Conservation (phyloP, 2,888 invertebrate genomes). For the Anthoptus insignis region DNA sequence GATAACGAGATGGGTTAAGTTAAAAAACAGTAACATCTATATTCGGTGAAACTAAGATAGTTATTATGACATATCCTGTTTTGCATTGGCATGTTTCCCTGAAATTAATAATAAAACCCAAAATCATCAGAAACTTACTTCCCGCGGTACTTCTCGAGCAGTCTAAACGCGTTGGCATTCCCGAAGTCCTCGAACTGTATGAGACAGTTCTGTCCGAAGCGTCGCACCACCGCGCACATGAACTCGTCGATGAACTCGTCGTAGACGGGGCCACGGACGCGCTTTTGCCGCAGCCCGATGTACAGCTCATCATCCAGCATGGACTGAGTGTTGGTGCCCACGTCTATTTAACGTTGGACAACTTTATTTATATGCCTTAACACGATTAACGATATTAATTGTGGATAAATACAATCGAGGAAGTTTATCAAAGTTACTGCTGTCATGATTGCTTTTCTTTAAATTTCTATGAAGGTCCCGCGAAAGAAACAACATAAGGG, state of each 20-base stretch:
- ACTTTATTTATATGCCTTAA: not conserved
- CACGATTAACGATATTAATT: too few relatives aligned
- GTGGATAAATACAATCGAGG: too few relatives aligned
- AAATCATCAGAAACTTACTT: slow-evolving; percentile 77
- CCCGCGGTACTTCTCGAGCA: slow-evolving; percentile 96
- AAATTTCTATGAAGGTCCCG: too few relatives aligned
- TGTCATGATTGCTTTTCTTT: too few relatives aligned
- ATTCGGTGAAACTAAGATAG: too few relatives aligned
- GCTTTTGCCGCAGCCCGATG: slow-evolving; percentile 95
- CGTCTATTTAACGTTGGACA: slow-evolving; percentile 82
- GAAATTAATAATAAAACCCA: too few relatives aligned
- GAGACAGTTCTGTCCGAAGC: slow-evolving; percentile 95
- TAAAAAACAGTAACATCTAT: too few relatives aligned
- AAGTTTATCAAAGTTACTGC: too few relatives aligned
- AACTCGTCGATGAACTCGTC: slow-evolving; percentile 99
- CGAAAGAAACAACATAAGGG: too few relatives aligned
- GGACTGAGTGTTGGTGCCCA: slow-evolving; percentile 96
- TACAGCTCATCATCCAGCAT: slow-evolving; percentile 98
- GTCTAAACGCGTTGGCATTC: slow-evolving; percentile 98
- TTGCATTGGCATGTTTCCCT: too few relatives aligned
- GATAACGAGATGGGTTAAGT: too few relatives aligned
- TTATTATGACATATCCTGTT: too few relatives aligned
- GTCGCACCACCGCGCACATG: slow-evolving; percentile 95
- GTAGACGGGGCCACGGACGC: slow-evolving; percentile 94
- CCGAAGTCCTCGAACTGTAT: slow-evolving; percentile 99